Conservation (phyloP, 1,140 invertebrate species). For the Drosophila nasuta region DNA sequence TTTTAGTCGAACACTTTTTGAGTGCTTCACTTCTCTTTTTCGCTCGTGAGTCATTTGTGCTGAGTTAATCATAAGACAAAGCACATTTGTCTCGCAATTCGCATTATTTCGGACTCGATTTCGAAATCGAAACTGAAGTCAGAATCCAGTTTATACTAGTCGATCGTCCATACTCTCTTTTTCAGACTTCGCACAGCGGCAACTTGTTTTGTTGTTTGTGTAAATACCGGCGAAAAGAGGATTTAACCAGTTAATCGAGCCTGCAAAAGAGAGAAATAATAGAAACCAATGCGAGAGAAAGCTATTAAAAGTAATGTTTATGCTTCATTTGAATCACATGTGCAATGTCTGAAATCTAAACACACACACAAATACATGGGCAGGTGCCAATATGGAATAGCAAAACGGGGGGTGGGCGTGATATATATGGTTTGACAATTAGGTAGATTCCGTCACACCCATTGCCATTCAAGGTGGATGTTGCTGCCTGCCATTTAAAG, state of each 20-base stretch:
- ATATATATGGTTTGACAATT: constrained; percentile 39
- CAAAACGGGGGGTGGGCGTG: constrained; percentile 18
- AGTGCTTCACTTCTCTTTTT: not conserved
- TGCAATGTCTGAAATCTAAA: constrained; percentile 17
- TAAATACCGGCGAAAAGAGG: constrained; percentile 18
- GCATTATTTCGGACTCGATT: not conserved
- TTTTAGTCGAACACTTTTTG: no score
- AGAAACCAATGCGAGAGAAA: constrained; percentile 6
- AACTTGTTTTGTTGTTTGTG: constrained; percentile 14
- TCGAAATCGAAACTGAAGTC: not conserved
- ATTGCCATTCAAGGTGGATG: constrained; percentile 25
- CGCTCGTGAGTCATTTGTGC: constrained; percentile 9
- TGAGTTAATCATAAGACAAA: constrained; percentile 20
- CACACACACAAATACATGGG: constrained; percentile 6
- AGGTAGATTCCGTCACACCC: constrained; percentile 7
- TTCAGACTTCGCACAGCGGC: constrained; percentile 5
- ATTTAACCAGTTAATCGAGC: constrained; percentile 24
- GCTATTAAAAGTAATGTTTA: constrained; percentile 46
- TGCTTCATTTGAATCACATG: constrained; percentile 38
- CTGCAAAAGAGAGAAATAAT: constrained; percentile 1
- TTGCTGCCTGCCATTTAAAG: constrained; percentile 18
- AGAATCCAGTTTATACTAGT: constrained; percentile 21
- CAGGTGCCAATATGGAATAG: constrained; percentile 26
- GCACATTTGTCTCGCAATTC: not conserved
- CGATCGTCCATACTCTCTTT: constrained; percentile 13